phyloP scores from a whole-genome alignment of 2,888 invertebrate species.

The Metallyticus violacea region DNA sequence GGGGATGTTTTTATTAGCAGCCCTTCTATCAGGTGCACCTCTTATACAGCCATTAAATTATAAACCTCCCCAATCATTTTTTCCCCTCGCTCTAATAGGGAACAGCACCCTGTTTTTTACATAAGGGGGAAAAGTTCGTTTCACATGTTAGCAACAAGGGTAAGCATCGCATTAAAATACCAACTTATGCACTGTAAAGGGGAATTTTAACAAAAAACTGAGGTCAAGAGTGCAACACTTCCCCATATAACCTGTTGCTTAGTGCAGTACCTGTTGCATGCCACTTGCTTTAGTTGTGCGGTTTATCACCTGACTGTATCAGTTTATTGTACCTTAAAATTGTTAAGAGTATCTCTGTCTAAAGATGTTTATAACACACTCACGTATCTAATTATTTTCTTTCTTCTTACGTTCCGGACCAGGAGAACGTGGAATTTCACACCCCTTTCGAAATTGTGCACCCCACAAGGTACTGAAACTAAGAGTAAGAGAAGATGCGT shows the following conservation, averaged over 20 bases:
- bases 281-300: no score
- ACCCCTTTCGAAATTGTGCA: no score
- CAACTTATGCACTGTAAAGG: neutral
- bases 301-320: no score
- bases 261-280: neutral
- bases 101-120: neutral
- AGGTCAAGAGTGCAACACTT: neutral
- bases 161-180: neutral
- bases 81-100: neutral
- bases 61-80: neutral
- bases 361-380: no score
- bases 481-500: no score
- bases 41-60: conserved; percentile 14
- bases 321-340: no score
- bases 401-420: no score
- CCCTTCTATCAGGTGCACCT: conserved; percentile 11
- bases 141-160: neutral
- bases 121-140: neutral
- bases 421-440: no score
- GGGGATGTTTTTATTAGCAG: conserved; percentile 17
- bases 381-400: no score
- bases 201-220: neutral
- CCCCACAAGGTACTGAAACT: no score
- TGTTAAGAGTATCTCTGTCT: no score
- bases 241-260: neutral